phyloP scores from a whole-genome alignment of 2,888 invertebrate species.

The Harpalus rufipes region DNA sequence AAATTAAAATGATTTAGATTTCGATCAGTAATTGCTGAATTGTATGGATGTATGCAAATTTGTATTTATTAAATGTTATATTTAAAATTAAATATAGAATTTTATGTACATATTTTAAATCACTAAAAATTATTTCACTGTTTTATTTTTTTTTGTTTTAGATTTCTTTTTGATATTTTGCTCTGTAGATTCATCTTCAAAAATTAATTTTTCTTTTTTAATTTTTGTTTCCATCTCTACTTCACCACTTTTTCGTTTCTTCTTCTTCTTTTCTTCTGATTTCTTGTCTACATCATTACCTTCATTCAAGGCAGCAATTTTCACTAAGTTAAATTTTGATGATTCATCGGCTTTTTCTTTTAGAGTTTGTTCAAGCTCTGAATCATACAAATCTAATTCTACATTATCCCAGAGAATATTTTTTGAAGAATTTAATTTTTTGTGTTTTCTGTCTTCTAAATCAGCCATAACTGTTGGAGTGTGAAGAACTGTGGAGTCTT shows the following conservation, averaged over 20 bases:
- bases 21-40: neutral
- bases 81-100: slow-evolving; percentile 22
- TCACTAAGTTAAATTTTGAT: slow-evolving; percentile 37
- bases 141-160: slow-evolving; percentile 4
- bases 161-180: slow-evolving; percentile 6
- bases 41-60: slow-evolving; percentile 30
- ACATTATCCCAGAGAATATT: slow-evolving; percentile 57
- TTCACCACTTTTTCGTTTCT: slow-evolving; percentile 29
- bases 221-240: slow-evolving; percentile 7
- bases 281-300: slow-evolving; percentile 2
- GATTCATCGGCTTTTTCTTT: slow-evolving; percentile 12
- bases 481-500: neutral
- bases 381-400: slow-evolving; percentile 46
- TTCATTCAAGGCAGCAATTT: slow-evolving; percentile 41
- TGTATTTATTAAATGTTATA: slow-evolving; percentile 44
- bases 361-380: slow-evolving; percentile 57
- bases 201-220: slow-evolving; percentile 30
- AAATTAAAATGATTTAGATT: too few species aligned
- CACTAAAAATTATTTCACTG: neutral
- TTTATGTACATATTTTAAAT: neutral
- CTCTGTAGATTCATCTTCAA: neutral
- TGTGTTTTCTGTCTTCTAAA: slow-evolving; percentile 43
- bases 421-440: slow-evolving; percentile 32
- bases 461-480: slow-evolving; percentile 35
- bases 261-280: slow-evolving; percentile 38